Percentiles rank a stretch among this genome's conserved stretches.
These are phyloP conservation scores for Oplegnathus fasciatus DNA, from an alignment of 2,113 vertebrate species.

Conservation along the genomic window DNA sequence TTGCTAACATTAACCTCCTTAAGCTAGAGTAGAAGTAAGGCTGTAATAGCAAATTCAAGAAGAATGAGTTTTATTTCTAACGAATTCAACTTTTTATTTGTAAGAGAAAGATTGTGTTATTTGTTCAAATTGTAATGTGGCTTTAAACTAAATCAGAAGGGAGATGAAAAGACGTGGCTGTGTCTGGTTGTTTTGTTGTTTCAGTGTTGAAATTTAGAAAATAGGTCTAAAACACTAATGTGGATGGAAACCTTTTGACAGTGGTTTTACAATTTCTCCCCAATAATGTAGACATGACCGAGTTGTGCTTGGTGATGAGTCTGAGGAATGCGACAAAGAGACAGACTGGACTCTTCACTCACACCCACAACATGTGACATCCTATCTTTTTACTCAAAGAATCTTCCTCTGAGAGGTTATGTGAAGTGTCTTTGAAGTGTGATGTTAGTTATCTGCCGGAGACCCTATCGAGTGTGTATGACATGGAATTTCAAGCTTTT, in stretches of 20 bases:
- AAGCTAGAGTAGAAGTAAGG: neutral
- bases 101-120: neutral
- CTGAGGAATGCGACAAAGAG: slow-evolving; percentile 44
- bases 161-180: neutral
- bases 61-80: neutral
- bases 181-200: neutral
- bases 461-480: slow-evolving; percentile 49
- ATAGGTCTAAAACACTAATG: neutral
- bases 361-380: slow-evolving; percentile 49
- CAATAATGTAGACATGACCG: slow-evolving; percentile 13
- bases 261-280: neutral
- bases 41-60: neutral
- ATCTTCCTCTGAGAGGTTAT: slow-evolving; percentile 24
- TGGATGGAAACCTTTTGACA: neutral
- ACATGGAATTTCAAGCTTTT: slow-evolving; percentile 42
- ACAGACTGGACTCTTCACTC: slow-evolving; percentile 18
- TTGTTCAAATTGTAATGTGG: neutral
- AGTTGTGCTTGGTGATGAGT: slow-evolving; percentile 42
- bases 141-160: neutral
- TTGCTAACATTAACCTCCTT: neutral
- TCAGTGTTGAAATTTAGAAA: neutral
- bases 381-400: slow-evolving; percentile 24
- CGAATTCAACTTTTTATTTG: neutral
- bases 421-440: slow-evolving; percentile 58
- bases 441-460: slow-evolving; percentile 43